phyloP scores from a whole-genome alignment of 2,113 vertebrate genomes.

The Chitala chitala region DNA sequence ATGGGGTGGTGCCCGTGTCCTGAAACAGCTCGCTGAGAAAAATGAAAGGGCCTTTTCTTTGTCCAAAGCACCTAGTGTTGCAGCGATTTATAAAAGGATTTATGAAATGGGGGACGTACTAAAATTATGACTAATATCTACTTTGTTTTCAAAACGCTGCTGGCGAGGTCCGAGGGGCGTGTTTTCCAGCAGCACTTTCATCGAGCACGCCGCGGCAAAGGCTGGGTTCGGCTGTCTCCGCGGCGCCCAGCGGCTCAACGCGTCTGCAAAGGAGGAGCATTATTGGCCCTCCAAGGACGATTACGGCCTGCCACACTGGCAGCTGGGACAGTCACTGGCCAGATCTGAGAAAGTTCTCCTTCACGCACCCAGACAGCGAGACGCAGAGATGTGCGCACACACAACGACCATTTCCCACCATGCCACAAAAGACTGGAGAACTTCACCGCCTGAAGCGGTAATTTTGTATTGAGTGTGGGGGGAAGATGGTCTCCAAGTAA shows the following conservation, averaged over 20 bases:
- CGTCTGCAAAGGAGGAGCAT: neutral
- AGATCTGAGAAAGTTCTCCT: neutral
- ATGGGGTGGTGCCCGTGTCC: slow-evolving; percentile 8
- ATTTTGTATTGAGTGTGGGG: neutral
- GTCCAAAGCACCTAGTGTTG: neutral
- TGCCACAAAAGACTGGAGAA: neutral
- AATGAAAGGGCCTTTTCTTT: neutral
- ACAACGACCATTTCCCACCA: neutral
- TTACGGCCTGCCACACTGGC: neutral
- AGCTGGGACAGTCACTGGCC: neutral
- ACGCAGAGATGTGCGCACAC: neutral
- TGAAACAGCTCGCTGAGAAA: neutral
- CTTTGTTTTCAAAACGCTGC: slow-evolving; percentile 5
- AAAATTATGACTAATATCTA: slow-evolving; percentile 12
- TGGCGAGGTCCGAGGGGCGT: neutral
- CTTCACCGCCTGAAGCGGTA: neutral
- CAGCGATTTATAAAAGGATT: slow-evolving; percentile 7
- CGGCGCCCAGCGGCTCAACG: neutral
- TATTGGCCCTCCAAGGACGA: neutral
- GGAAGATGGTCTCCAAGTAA: neutral
- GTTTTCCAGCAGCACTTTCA: neutral
- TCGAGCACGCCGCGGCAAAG: too few species aligned
- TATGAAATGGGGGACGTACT: neutral
- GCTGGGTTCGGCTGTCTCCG: neutral
- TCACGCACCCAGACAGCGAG: neutral